Evolutionary conservation across 2,113 vertebrate species (phyloP), one percentile per base, ranked within the genome.

Genomic region (Mustelus asterias): DNA sequence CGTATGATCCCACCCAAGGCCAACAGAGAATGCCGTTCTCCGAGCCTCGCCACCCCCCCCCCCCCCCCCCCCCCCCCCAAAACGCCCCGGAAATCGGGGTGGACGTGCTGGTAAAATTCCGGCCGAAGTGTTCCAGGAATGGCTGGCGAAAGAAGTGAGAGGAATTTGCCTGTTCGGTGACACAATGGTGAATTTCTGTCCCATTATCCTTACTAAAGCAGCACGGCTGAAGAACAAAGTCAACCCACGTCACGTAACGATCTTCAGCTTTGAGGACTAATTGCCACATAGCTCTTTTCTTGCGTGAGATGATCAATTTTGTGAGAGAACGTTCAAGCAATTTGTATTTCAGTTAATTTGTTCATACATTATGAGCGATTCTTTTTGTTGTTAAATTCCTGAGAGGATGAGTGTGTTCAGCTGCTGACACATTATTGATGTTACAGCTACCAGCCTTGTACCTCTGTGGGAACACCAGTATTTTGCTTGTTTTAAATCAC

Each of bases 281-380:
- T 93, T 93, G 60, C 89, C 89, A 92, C 58, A 22, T 18, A 37
- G 89, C 29, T 37, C 60, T 37, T n/a, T n/a, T 63, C 54, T n/a
- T 92, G 18, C 89, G n/a, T 8, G 8, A n/a, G 60, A 22, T 41
- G 60, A 67, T 93, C 89, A 65, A 93, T 93, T 93, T 37, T 10
- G 60, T 22, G 65, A 93, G 65, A 93, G 89, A 37, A 65, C 60
- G 33, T 93, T 67, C 60, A 37, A 63, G 89, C 89, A 65, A 93
- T 93, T 93, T 93, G 89, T 37, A 37, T 67, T 67, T 65, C 89
- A 93, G 89, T 93, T 93, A 93, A 93, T 93, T 93, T 93, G 89
- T 37, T 93, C 20, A 93, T 41, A n/a, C 60, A 65, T 93, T 93
- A 65, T 65, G 33, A 65, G 89, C 18, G 60, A 9, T 92, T 92